Percentiles rank a stretch among this genome's conserved stretches.
phyloP scores from a whole-genome alignment of 2,797 vertebrate genomes.

The Neoniphon sammara region DNA sequence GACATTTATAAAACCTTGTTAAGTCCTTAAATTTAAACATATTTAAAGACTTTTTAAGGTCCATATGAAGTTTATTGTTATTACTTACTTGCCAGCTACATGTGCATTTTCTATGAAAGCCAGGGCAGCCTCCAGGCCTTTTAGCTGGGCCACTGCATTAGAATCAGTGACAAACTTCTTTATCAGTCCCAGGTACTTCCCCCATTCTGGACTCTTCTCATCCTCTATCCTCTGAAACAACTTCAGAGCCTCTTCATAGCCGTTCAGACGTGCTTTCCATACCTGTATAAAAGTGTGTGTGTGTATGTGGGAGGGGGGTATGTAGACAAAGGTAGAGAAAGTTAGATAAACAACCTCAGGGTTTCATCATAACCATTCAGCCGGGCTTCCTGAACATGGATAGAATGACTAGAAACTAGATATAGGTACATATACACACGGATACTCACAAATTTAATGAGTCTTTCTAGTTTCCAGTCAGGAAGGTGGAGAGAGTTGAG shows the following conservation, averaged over 20 bases:
- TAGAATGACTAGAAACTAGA: too few relatives aligned
- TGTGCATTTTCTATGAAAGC: conserved; percentile 93
- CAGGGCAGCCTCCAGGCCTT: conserved; percentile 94
- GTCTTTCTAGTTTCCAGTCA: not conserved
- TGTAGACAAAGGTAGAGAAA: not conserved
- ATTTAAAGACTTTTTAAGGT: too few relatives aligned
- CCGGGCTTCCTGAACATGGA: conserved; percentile 86
- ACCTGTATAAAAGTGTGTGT: conserved; percentile 77
- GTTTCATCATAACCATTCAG: conserved; percentile 97
- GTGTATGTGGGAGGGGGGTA: not conserved
- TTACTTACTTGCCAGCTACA: conserved; percentile 93
- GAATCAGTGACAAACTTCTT: conserved; percentile 98
- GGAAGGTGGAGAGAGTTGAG: not conserved
- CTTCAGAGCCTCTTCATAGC: conserved; percentile 96
- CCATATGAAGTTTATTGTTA: not conserved
- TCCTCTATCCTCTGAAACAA: conserved; percentile 94
- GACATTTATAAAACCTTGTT: too few relatives aligned
- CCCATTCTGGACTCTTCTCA: conserved; percentile 97
- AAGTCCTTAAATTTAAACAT: too few relatives aligned
- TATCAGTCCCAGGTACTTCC: conserved; percentile 93
- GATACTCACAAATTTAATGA: not conserved
- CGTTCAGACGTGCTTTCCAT: conserved; percentile 97
- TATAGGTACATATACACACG: not conserved
- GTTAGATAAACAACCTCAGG: conserved; percentile 87
- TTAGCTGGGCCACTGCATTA: conserved; percentile 96